These are phyloP conservation scores for Drosophila tanythrix DNA, from an alignment of 2,888 invertebrate genomes.

Conservation along the genomic window DNA sequence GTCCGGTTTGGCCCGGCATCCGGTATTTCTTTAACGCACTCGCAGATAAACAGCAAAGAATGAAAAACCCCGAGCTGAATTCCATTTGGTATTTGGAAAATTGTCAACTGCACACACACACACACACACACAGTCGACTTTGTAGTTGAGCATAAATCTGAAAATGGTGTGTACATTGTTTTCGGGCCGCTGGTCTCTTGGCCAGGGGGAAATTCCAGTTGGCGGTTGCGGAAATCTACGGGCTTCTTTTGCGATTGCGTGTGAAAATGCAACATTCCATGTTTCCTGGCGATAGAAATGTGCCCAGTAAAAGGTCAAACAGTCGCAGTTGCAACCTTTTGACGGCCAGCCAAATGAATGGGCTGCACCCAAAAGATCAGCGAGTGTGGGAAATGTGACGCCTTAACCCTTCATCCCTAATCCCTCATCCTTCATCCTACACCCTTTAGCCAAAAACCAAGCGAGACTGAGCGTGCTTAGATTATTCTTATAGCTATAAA, in stretches of 20 bases:
- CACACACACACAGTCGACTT: conserved; percentile 3
- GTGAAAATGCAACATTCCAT: conserved; percentile 70
- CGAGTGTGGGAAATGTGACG: conserved; percentile 47
- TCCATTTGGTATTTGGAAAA: conserved; percentile 41
- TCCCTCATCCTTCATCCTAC: conserved; percentile 12
- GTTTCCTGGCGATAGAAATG: conserved; percentile 45
- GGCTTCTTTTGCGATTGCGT: conserved; percentile 59
- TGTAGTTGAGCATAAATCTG: conserved; percentile 23
- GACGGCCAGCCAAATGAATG: conserved; percentile 41
- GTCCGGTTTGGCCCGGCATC: conserved; percentile 11
- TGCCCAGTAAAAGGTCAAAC: conserved; percentile 32
- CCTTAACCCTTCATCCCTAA: conserved; percentile 27
- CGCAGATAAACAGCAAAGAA: conserved; percentile 23
- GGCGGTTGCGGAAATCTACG: conserved; percentile 39
- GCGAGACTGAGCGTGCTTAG: not conserved
- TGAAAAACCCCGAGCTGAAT: conserved; percentile 37
- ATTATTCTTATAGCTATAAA: not conserved
- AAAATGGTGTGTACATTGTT: conserved; percentile 28
- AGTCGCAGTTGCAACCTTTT: conserved; percentile 35
- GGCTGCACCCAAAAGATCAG: conserved; percentile 45
- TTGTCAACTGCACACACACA: conserved; percentile 31
- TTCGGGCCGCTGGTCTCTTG: not conserved
- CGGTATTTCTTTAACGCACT: conserved; percentile 29
- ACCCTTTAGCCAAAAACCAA: not conserved
- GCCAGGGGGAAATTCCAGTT: conserved; percentile 43